Evolutionary conservation across 2,888 invertebrate genomes (phyloP), one percentile per base, ranked within the genome.

Genomic region (Caenorhabditis wallacei): DNA sequence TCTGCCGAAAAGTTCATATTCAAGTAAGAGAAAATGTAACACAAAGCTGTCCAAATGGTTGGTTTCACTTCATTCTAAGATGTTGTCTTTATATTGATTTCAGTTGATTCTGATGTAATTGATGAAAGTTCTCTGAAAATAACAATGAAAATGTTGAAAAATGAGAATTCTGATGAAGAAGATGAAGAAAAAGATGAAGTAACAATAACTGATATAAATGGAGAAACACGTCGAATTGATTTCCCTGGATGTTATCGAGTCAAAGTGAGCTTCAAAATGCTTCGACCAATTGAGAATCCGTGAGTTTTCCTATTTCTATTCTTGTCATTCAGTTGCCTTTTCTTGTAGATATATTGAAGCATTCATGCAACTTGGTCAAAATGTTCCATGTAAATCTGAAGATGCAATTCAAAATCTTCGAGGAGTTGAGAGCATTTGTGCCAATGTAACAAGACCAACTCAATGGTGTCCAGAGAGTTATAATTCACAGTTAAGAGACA

Each of bases 181-280:
- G 74, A 78, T 10, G 75, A 61, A 8, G 79, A 80, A 16, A 74
- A 71, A 24, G 82, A 82, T 56, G 80, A 79, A 30, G 85, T 83
- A 0, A 80, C 82, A 1, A 82, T 87, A 16, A 87, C 85, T 46
- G 86, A 86, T 24, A 66, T 82, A 4, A 82, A 83, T 46, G 86
- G 86, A 20, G 78, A 88, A 54, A 78, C 86, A 18, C 69, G 79
- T 10, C 68, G 57, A 16, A 84, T 89, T 20, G 78, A 83, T 61
- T 89, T 89, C 56, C 89, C 89, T 10, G 89, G 88, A 37, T 89
- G 89, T 64, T 89, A 89, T 64, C 72, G 87, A 30, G 88, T 89
- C 1, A 82, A 84, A 51, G 74, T 89, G 7, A 84, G 82, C 48
- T 89, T 89, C 81, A 76, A 84, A 53, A 82, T 89, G 86, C 84